phyloP scores from a whole-genome alignment of 2,797 vertebrate species.

The Karalla daura region DNA sequence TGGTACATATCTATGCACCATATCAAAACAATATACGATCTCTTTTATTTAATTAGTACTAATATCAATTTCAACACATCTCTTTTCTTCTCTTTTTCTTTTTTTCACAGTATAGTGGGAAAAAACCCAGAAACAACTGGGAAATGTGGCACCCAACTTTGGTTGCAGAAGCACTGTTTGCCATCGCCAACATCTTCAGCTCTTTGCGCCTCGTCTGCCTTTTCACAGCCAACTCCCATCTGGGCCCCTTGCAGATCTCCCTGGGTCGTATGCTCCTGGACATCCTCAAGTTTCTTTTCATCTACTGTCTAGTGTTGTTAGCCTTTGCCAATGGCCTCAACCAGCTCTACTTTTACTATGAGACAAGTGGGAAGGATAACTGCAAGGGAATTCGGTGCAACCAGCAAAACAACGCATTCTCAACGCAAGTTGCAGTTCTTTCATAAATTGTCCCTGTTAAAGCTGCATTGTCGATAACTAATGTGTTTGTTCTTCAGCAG shows the following conservation, averaged over 20 bases:
- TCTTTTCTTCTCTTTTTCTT: constrained; percentile 11
- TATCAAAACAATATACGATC: too few species aligned
- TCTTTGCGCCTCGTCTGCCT: constrained; percentile 96
- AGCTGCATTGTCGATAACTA: constrained; percentile 26
- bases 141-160: constrained; percentile 97
- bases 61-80: not conserved
- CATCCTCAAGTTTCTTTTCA: constrained; percentile 99
- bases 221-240: constrained; percentile 98
- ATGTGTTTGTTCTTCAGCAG: not conserved
- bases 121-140: constrained; percentile 85
- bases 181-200: constrained; percentile 98
- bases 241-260: constrained; percentile 97
- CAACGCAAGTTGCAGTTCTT: constrained; percentile 88
- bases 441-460: constrained; percentile 18
- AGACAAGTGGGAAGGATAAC: constrained; percentile 51
- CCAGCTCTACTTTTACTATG: constrained; percentile 97
- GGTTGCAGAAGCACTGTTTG: constrained; percentile 95
- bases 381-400: constrained; percentile 95
- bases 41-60: too few species aligned
- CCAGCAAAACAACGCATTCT: constrained; percentile 96
- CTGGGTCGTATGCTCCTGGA: constrained; percentile 97
- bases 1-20: too few species aligned
- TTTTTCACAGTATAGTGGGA: constrained; percentile 86
- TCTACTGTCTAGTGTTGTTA: constrained; percentile 96
- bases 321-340: constrained; percentile 98